Conservation (phyloP, 2,888 invertebrate genomes). For the Acleris cristana region DNA sequence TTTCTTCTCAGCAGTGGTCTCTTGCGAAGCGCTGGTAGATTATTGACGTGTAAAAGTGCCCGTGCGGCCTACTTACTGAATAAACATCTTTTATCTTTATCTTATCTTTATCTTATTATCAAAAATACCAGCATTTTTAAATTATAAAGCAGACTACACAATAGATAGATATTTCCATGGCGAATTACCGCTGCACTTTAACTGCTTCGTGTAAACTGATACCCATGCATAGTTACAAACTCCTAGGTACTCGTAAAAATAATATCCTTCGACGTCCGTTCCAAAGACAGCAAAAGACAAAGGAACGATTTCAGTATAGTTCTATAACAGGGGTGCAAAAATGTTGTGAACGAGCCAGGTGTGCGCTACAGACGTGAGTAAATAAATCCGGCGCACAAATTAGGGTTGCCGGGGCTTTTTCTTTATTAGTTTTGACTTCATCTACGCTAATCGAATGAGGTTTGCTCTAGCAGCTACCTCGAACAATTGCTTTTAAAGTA, state of each 20-base stretch:
- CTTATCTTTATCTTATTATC: too few relatives aligned
- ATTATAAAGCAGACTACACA: too few relatives aligned
- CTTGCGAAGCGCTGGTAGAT: too few relatives aligned
- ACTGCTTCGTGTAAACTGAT: too few relatives aligned
- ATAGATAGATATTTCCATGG: too few relatives aligned
- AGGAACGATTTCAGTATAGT: conserved; percentile 35
- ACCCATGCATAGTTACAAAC: too few relatives aligned
- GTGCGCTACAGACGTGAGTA: conserved; percentile 44
- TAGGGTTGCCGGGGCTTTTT: conserved; percentile 40
- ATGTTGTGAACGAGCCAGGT: conserved; percentile 50
- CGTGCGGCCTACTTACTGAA: too few relatives aligned
- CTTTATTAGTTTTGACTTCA: conserved; percentile 6
- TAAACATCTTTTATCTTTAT: too few relatives aligned
- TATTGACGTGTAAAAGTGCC: too few relatives aligned
- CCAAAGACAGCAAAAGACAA: conserved; percentile 30
- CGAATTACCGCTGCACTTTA: too few relatives aligned
- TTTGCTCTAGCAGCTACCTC: neutral
- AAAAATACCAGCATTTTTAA: too few relatives aligned
- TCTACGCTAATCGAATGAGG: conserved; percentile 1
- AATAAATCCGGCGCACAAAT: conserved; percentile 42
- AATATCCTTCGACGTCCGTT: conserved; percentile 19
- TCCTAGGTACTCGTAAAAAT: neutral
- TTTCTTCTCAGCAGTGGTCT: too few relatives aligned
- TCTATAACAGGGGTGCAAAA: conserved; percentile 47
- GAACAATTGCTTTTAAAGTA: neutral